Evolutionary conservation across 2,113 vertebrate genomes (phyloP).

Genomic region (Aptenodytes patagonicus): DNA sequence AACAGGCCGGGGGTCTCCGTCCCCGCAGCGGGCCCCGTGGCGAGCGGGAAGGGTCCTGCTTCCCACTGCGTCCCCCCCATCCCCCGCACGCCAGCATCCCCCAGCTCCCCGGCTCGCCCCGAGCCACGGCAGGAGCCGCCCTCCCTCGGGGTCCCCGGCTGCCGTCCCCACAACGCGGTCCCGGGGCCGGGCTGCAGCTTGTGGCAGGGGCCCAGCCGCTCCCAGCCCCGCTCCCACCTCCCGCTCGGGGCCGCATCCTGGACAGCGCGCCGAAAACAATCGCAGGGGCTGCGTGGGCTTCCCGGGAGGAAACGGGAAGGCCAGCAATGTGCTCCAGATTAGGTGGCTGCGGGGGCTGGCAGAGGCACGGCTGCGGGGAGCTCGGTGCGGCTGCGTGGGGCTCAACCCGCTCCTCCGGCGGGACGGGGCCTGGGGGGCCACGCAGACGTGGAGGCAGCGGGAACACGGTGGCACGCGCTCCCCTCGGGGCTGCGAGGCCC

Average conservation of each 20-base stretch:
- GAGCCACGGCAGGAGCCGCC: not conserved
- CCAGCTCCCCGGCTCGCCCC: too few relatives aligned
- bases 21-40: not conserved
- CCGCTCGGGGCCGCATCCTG: not conserved
- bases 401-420: rapidly evolving
- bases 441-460: not conserved
- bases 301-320: conserved; percentile 1
- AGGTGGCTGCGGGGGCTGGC: not conserved
- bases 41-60: not conserved
- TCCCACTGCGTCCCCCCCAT: rapidly evolving
- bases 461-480: rapidly evolving
- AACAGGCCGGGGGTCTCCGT: not conserved
- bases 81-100: not conserved
- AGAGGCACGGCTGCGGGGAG: not conserved
- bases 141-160: not conserved
- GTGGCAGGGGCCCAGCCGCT: not conserved
- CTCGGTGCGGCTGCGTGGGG: not conserved
- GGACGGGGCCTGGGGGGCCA: rapidly evolving
- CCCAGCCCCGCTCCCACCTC: not conserved
- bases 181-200: too few relatives aligned
- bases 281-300: not conserved
- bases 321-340: rapidly evolving
- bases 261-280: not conserved
- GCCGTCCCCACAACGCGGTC: not conserved
- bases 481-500: not conserved